A percentile compares a stretch with the other conserved stretches of the same genome.
phyloP scores from a whole-genome alignment of 2,797 vertebrate species.

The Phylloscopus collybita region DNA sequence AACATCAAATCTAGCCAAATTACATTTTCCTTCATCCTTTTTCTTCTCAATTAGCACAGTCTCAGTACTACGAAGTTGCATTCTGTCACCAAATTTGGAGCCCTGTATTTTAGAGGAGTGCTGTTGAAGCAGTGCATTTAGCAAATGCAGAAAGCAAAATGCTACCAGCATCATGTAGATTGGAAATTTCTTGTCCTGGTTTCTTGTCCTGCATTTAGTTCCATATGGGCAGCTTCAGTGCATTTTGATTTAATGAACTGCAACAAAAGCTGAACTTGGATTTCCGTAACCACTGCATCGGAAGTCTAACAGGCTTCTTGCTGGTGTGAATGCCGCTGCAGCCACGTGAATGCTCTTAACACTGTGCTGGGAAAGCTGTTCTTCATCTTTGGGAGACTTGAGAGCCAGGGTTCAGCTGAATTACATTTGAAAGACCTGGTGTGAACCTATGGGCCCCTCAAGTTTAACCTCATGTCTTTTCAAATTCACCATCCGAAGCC shows the following conservation, averaged over 20 bases:
- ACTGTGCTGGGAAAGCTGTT: background rate
- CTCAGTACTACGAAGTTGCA: background rate
- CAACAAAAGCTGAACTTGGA: conserved; percentile 18
- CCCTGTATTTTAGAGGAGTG: background rate
- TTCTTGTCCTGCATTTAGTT: background rate
- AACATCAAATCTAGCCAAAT: background rate
- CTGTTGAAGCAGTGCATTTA: conserved; percentile 9
- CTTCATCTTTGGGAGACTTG: background rate
- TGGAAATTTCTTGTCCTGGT: conserved; percentile 1
- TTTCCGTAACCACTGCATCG: background rate
- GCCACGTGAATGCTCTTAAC: background rate
- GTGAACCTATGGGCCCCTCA: background rate
- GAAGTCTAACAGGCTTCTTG: background rate
- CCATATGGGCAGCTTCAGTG: background rate
- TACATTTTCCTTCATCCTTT: background rate
- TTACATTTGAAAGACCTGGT: background rate
- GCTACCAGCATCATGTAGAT: background rate
- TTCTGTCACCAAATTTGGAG: background rate
- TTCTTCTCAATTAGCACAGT: background rate
- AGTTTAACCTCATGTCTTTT: background rate
- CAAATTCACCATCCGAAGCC: conserved; percentile 12
- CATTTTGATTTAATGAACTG: conserved; percentile 5
- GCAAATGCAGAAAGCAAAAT: background rate
- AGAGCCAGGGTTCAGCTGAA: background rate
- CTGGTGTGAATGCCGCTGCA: background rate